These are phyloP conservation scores for Gryllus longicercus DNA, from an alignment of 2,888 invertebrate genomes.

Conservation along the genomic window DNA sequence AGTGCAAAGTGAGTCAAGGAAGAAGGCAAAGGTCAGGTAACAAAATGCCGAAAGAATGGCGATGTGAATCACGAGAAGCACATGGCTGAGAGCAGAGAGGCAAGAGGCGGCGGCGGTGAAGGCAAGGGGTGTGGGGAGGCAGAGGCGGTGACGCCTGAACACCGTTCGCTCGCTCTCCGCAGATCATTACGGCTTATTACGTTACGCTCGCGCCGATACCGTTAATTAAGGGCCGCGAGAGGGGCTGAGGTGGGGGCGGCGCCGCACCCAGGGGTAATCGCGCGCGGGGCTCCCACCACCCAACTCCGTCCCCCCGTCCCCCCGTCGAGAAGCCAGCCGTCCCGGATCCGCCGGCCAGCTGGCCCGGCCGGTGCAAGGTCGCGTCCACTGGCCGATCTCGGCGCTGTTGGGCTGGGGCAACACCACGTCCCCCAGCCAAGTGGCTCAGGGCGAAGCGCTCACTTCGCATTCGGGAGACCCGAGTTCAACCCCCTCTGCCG, in stretches of 20 bases:
- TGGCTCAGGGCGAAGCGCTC: too few relatives aligned
- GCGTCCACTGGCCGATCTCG: too few relatives aligned
- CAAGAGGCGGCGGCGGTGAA: not conserved
- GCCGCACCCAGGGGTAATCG: not conserved
- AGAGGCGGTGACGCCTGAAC: not conserved
- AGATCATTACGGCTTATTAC: not conserved
- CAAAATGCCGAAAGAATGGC: not conserved
- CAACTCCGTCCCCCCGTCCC: not conserved
- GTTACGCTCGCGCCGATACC: slow-evolving; percentile 17
- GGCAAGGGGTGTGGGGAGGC: not conserved
- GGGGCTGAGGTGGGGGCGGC: not conserved
- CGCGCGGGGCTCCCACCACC: not conserved
- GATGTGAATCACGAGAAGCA: not conserved
- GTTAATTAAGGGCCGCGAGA: not conserved
- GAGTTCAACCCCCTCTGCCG: too few relatives aligned
- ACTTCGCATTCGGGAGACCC: too few relatives aligned
- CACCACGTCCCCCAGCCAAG: too few relatives aligned
- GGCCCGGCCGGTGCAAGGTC: too few relatives aligned
- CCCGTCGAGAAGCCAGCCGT: not conserved
- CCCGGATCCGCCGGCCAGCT: not conserved
- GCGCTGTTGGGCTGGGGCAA: too few relatives aligned
- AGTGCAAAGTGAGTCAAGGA: not conserved
- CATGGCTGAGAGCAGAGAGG: not conserved
- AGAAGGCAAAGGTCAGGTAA: not conserved
- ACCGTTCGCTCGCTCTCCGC: not conserved